phyloP scores from a whole-genome alignment of 2,888 invertebrate species.

The Lasioglossum zephyrum region DNA sequence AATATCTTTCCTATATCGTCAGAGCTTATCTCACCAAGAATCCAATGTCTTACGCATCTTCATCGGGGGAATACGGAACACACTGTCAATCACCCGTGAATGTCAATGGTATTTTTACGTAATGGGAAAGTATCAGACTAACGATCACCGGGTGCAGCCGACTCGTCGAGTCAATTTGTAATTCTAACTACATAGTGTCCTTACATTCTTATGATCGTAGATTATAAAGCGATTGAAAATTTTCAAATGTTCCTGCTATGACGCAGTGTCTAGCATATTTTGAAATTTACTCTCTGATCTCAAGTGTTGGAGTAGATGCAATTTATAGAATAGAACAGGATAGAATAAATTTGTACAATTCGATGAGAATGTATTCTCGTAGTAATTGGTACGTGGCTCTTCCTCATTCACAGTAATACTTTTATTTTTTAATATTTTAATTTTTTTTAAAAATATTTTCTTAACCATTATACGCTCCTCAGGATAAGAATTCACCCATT shows the following conservation, averaged over 20 bases:
- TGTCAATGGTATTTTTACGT: constrained; percentile 56
- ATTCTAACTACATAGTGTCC: constrained; percentile 66
- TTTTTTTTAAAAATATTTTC: no score
- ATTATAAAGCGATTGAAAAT: constrained; percentile 39
- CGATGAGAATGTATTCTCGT: no score
- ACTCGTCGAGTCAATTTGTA: constrained; percentile 59
- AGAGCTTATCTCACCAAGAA: constrained; percentile 19
- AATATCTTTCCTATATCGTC: background rate
- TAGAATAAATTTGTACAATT: no score
- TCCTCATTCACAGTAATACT: no score
- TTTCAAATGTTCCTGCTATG: constrained; percentile 49
- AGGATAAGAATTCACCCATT: no score
- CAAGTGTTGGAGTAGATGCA: no score
- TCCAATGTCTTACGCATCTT: background rate
- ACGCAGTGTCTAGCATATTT: constrained; percentile 9
- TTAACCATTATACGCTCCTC: no score
- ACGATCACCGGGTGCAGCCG: constrained; percentile 15
- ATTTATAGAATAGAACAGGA: no score
- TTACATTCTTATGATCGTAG: constrained; percentile 58
- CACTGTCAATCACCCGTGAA: constrained; percentile 12
- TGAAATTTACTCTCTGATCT: background rate
- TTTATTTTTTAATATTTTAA: no score
- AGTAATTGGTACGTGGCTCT: no score
- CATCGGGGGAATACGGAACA: constrained; percentile 25
- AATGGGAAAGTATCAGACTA: constrained; percentile 58